Percentiles rank a stretch among this genome's conserved stretches.
Evolutionary conservation across 1,140 invertebrate genomes (phyloP).

Genomic region (Aphis craccivora): DNA sequence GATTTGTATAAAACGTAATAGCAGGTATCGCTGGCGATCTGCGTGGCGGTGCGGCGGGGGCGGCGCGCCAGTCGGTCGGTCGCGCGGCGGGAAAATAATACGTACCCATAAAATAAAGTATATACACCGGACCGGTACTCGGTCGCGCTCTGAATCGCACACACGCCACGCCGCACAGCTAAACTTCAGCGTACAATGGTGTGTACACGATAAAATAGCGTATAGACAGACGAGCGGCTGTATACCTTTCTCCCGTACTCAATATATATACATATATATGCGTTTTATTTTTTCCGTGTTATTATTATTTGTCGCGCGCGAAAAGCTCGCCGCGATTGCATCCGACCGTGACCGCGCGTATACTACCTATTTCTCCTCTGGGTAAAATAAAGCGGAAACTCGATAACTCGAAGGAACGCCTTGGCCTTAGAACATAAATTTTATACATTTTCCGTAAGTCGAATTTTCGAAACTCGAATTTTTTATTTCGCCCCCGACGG

Average conservation of each 20-base stretch:
- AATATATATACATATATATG: background rate
- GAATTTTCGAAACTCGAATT: no score
- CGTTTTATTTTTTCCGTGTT: background rate
- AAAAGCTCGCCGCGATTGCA: background rate
- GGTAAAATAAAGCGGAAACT: no score
- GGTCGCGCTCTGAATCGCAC: constrained; percentile 39
- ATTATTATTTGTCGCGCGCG: background rate
- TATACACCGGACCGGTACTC: background rate
- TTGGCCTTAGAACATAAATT: no score
- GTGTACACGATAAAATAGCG: background rate
- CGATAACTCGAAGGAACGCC: no score
- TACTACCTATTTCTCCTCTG: no score
- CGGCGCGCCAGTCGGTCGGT: background rate
- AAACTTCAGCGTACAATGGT: no score
- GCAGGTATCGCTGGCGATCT: background rate
- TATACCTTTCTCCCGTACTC: background rate
- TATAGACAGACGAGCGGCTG: background rate
- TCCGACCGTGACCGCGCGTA: background rate
- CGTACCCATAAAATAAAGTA: background rate
- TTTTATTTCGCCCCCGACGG: no score
- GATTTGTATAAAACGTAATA: constrained; percentile 11
- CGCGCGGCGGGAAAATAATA: background rate
- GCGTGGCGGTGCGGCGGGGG: background rate
- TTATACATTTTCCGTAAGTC: no score
- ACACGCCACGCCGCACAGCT: background rate